phyloP scores from a whole-genome alignment of 2,888 invertebrate species.

The Amblyteles armatorius region DNA sequence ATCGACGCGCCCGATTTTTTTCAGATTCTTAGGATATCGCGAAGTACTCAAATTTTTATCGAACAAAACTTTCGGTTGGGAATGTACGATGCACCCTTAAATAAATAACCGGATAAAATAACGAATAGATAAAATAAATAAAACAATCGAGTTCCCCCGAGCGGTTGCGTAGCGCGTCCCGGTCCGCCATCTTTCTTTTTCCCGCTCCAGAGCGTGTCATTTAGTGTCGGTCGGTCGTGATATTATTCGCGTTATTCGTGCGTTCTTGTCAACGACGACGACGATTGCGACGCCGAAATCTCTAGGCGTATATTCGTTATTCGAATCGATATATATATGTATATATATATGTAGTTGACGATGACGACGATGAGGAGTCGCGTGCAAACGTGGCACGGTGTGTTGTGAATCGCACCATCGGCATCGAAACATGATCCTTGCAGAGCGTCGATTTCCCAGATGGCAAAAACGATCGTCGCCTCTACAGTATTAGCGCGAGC shows the following conservation, averaged over 20 bases:
- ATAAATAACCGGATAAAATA: slow-evolving; percentile 50
- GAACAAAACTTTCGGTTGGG: no score
- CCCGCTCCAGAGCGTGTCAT: not conserved
- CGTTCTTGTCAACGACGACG: slow-evolving; percentile 18
- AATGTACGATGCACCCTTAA: not conserved
- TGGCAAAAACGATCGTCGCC: slow-evolving; percentile 14
- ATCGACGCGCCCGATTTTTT: no score
- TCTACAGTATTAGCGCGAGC: slow-evolving; percentile 40
- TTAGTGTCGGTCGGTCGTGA: slow-evolving; percentile 33
- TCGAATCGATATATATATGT: slow-evolving; percentile 16
- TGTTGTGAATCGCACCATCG: slow-evolving; percentile 3
- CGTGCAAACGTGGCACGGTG: not conserved
- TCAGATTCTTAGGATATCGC: no score
- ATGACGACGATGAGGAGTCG: slow-evolving; percentile 46
- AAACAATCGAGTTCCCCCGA: slow-evolving; percentile 49
- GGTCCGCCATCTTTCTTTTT: slow-evolving; percentile 24
- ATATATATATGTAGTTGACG: slow-evolving; percentile 33
- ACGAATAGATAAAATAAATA: slow-evolving; percentile 47
- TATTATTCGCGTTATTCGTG: slow-evolving; percentile 12
- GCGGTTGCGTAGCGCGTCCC: slow-evolving; percentile 36
- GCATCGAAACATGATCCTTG: slow-evolving; percentile 23
- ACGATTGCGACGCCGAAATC: not conserved
- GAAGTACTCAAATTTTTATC: no score
- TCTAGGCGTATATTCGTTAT: not conserved
- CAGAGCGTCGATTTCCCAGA: not conserved